Evolutionary conservation across 2,113 vertebrate genomes (phyloP).

Genomic region (Phalacrocorax pelagicus): DNA sequence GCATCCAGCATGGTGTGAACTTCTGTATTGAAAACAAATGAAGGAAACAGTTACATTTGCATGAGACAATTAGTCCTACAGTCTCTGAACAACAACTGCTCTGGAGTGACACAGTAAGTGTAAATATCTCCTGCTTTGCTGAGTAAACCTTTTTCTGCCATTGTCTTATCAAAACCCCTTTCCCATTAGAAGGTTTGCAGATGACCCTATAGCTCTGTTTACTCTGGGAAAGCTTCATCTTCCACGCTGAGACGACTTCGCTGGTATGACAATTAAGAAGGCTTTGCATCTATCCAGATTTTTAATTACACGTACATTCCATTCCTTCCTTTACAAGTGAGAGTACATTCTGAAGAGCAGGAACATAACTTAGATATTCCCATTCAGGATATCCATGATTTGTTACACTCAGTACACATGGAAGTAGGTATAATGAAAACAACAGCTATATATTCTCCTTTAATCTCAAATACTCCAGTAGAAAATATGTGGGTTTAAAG

Average conservation of each 20-base stretch:
- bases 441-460: not conserved
- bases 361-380: not conserved
- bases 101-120: not conserved
- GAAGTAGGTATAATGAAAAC: not conserved
- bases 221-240: not conserved
- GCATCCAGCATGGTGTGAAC: constrained; percentile 93
- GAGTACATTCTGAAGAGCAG: not conserved
- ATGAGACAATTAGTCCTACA: not conserved
- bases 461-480: not conserved
- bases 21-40: constrained; percentile 77
- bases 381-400: not conserved
- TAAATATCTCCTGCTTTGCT: not conserved
- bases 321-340: not conserved
- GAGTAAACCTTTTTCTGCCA: not conserved
- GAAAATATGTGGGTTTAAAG: not conserved
- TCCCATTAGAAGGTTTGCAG: not conserved
- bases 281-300: not conserved
- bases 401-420: not conserved
- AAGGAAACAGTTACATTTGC: not conserved
- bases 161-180: not conserved
- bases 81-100: not conserved
- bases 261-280: not conserved
- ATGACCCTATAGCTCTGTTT: not conserved
- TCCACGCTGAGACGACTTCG: not conserved
- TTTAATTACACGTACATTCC: not conserved